Base-by-base conservation (phyloP, 2,113 vertebrate genomes). In the Ophthalmotilapia sp. region DNA sequence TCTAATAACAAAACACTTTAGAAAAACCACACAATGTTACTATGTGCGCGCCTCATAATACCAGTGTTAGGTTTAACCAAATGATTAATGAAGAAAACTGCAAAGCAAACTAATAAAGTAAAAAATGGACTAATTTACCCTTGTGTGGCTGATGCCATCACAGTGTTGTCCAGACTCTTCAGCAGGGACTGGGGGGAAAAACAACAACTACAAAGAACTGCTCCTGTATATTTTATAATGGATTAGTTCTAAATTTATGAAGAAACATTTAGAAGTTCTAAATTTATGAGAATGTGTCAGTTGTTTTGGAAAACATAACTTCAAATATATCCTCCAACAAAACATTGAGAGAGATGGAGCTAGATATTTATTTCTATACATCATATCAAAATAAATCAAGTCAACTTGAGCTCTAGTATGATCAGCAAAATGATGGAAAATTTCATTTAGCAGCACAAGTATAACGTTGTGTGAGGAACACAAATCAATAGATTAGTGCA, bases 201-300 rank as follows among this genome's bases (percentile, higher is more conserved):
- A 4, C 11, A 21, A 58, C 5, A 1, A 7, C 60, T 12, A 62
- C 29, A 33, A 33, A 1, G 6, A 36, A 2, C 19, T 65, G 31
- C 4, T 62, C 1, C 1, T 36, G 19, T 65, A n/a, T 38, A 65
- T 7, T 65, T 65, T 12, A 4, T 65, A 38, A 65, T 65, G 33
- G 60, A 38, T 38, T 38, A 65, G 0, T 12, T n/a, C 6, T 65
- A 38, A 38, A 62, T 36, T 62, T n/a, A 36, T 62, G 58, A 62
- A 58, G 1, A 58, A 29, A 29, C 5, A 0, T 58, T 0, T 58
- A 31, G 55, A 31, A n/a, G 17, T 36, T 62, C 0, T 7, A 36
- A 36, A 65, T 65, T 7, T 65, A n/a, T 65, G 60, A 65, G 60
- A 7, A 65, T 65, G 60, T 2, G 31, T 62, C 58, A n/a, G 1